These are phyloP conservation scores for Pseudomyrmex concolor DNA, from an alignment of 1,140 invertebrate species.

Conservation along the genomic window DNA sequence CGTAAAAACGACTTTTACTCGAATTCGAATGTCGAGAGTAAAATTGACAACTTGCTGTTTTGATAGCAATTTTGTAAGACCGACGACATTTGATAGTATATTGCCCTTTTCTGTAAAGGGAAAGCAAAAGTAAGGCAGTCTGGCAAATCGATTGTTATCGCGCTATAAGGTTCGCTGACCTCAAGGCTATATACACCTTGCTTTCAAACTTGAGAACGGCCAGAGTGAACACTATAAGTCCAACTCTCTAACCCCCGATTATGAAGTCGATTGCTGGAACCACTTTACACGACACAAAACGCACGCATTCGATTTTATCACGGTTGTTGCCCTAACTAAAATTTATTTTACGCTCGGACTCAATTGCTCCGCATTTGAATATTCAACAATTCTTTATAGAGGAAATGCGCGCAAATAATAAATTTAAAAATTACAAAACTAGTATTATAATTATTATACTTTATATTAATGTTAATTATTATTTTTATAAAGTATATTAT, in stretches of 20 bases:
- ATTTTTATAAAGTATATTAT: too few relatives aligned
- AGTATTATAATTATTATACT: too few relatives aligned
- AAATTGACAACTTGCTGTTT: constrained; percentile 18
- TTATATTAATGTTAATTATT: too few relatives aligned
- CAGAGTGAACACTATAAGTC: constrained; percentile 7
- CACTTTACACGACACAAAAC: background rate
- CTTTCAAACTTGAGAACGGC: constrained; percentile 31
- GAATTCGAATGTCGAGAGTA: background rate
- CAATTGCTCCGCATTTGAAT: background rate
- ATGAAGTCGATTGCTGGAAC: background rate
- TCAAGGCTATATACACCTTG: constrained; percentile 33
- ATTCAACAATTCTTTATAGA: too few relatives aligned
- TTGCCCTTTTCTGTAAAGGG: constrained; percentile 15
- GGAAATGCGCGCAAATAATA: too few relatives aligned
- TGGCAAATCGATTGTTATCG: constrained; percentile 70
- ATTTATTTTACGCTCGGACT: background rate
- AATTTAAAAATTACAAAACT: too few relatives aligned
- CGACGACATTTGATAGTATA: constrained; percentile 9
- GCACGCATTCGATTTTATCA: constrained; percentile 17
- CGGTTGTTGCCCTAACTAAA: constrained; percentile 13
- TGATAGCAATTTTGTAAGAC: constrained; percentile 17
- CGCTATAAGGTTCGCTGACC: constrained; percentile 64
- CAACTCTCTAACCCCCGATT: background rate
- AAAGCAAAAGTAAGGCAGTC: constrained; percentile 68
- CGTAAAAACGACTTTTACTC: background rate